These are phyloP conservation scores for Nematolebias whitei DNA, from an alignment of 2,113 vertebrate genomes.

Conservation along the genomic window DNA sequence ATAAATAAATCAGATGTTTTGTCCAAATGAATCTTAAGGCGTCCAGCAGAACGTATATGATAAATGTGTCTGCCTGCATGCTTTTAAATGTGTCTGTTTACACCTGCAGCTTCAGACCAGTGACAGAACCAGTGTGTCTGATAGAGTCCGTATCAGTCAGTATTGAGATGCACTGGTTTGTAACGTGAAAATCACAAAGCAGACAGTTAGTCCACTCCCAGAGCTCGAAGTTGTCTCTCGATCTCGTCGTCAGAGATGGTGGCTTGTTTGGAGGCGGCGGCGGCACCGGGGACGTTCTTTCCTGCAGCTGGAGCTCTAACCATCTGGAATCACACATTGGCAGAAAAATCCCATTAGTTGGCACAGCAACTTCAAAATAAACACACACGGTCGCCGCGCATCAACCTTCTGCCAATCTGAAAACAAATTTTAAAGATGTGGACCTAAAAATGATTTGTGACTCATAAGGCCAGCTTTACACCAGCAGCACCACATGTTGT, in stretches of 20 bases:
- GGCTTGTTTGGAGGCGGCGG: slow-evolving; percentile 83
- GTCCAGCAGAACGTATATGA: slow-evolving; percentile 16
- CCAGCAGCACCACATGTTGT: not conserved
- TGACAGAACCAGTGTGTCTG: slow-evolving; percentile 25
- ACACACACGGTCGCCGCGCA: not conserved
- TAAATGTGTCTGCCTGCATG: slow-evolving; percentile 7
- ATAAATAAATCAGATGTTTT: slow-evolving; percentile 48
- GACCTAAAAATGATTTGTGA: not conserved
- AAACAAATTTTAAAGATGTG: not conserved
- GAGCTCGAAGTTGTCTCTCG: slow-evolving; percentile 93
- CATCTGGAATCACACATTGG: slow-evolving; percentile 83
- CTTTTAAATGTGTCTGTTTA: slow-evolving; percentile 9
- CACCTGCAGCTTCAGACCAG: slow-evolving; percentile 23
- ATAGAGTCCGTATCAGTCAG: slow-evolving; percentile 44
- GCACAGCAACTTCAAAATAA: slow-evolving; percentile 4
- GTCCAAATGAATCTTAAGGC: slow-evolving; percentile 35
- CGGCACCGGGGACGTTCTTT: slow-evolving; percentile 84
- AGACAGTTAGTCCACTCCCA: slow-evolving; percentile 89
- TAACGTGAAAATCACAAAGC: slow-evolving; percentile 22
- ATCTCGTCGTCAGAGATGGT: slow-evolving; percentile 97
- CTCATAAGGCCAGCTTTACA: not conserved
- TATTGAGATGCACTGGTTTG: slow-evolving; percentile 31
- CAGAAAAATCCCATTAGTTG: slow-evolving; percentile 34
- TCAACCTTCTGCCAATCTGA: not conserved
- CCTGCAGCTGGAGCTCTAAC: slow-evolving; percentile 91